Base-by-base conservation (phyloP, 37 sponge, comb jelly and placozoan species). In the Diacarnus erythraeanus region DNA sequence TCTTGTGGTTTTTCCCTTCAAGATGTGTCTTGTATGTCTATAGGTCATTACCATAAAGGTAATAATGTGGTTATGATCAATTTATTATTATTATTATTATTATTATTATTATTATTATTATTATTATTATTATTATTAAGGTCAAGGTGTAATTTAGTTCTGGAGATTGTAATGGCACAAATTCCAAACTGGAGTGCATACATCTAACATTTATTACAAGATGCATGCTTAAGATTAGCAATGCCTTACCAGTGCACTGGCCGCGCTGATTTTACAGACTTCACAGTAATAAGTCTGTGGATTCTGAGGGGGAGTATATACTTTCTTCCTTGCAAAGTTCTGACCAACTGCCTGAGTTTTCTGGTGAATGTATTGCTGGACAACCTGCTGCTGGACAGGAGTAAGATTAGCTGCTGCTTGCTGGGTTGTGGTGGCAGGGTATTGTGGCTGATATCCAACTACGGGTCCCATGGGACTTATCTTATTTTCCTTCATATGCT, bases 1-100 rank as follows among this genome's bases (percentile, higher is more conserved):
- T 93, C 86, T 93, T 90, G 76, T 97, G 97, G 25, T 57, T 69
- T 65, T 93, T 91, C 20, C 97, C 97, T 58, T 83, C 92, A 82
- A 94, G 26, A 59, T 97, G 97, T 25, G 94, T 84, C 77, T 93
- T 88, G 83, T 89, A 91, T 8, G 94, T 90, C 91, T 94, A 42
- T 20, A 60, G 44, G 83, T 33, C 23, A 8, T 63, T 63, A n/a
- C n/a, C 64, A n/a, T 29, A 47, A 12, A 47, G n/a, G n/a, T n/a
- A n/a, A n/a, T n/a, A n/a, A n/a, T n/a, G n/a, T n/a, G n/a, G n/a
- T n/a, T n/a, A n/a, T n/a, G n/a, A n/a, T n/a, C n/a, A n/a, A n/a
- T n/a, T n/a, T n/a, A n/a, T n/a, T n/a, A n/a, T n/a, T n/a, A n/a
- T n/a, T n/a, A n/a, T n/a, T n/a, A n/a, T n/a, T n/a, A n/a, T n/a